Conservation (phyloP, 2,113 vertebrate species). For the Uria lomvia region DNA sequence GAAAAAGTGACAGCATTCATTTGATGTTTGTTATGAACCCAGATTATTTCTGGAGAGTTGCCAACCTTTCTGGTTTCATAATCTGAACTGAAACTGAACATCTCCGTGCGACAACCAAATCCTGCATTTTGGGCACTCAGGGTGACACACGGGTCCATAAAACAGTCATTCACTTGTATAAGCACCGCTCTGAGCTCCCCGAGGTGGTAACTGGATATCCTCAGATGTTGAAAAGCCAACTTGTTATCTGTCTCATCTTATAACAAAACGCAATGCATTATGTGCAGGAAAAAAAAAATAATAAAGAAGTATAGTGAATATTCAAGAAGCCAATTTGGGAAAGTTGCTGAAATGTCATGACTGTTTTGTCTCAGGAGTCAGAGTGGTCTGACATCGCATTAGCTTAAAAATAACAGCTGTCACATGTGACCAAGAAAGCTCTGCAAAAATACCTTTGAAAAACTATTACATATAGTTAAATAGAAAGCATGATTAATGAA, state of each 20-base stretch:
- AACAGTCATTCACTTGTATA: neutral
- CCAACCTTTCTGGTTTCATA: neutral
- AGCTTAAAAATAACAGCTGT: conserved; percentile 3
- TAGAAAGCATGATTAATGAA: neutral
- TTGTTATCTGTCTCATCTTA: neutral
- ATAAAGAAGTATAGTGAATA: neutral
- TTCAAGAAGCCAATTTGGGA: neutral
- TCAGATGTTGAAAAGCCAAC: neutral
- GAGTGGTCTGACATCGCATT: neutral
- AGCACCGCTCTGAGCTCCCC: neutral
- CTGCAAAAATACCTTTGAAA: neutral
- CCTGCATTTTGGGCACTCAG: neutral
- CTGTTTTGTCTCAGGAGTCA: neutral
- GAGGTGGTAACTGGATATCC: neutral
- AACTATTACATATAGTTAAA: neutral
- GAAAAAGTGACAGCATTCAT: neutral
- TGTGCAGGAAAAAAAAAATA: neutral
- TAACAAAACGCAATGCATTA: neutral
- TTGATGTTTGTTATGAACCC: neutral
- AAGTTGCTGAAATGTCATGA: neutral
- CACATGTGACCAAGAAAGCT: neutral
- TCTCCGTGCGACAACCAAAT: neutral
- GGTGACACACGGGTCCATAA: neutral
- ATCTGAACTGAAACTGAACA: neutral
- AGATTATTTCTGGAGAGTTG: neutral